Evolutionary conservation across 1,140 invertebrate species (phyloP).

Genomic region (Myzus persicae): DNA sequence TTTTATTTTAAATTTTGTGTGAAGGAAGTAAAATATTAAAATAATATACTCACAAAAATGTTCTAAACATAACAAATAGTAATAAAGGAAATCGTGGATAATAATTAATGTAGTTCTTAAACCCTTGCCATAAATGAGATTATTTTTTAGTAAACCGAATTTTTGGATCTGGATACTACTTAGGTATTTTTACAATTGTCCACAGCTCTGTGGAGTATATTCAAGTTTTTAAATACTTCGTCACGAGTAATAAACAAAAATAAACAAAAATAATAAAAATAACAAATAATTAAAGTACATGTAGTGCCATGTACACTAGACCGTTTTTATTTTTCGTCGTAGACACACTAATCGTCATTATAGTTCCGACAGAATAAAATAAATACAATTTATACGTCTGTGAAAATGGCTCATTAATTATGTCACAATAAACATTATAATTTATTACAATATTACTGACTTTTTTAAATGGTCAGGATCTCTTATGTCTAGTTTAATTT

Average conservation of each 20-base stretch:
- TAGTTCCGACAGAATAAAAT: not conserved
- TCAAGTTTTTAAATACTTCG: not conserved
- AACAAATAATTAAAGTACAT: not conserved
- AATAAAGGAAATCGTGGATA: too few relatives aligned
- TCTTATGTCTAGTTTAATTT: not conserved
- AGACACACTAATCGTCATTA: not conserved
- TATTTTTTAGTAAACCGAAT: not conserved
- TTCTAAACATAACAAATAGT: not conserved
- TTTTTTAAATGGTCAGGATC: not conserved
- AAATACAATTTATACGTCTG: slow-evolving; percentile 10
- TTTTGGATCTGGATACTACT: not conserved
- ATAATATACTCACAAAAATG: not conserved
- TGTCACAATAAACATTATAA: slow-evolving; percentile 15
- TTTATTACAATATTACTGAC: not conserved
- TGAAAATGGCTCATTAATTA: slow-evolving; percentile 12
- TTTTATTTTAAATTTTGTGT: not conserved
- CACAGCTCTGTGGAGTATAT: not conserved
- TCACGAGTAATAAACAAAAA: not conserved
- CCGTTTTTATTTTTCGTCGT: not conserved
- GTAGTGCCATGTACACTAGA: not conserved
- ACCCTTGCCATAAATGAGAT: not conserved
- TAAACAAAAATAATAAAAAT: not conserved
- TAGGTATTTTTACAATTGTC: not conserved
- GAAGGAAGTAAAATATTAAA: not conserved
- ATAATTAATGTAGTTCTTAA: not conserved